Conservation (phyloP, 2,888 invertebrate genomes). For the Scaptomyza flava region DNA sequence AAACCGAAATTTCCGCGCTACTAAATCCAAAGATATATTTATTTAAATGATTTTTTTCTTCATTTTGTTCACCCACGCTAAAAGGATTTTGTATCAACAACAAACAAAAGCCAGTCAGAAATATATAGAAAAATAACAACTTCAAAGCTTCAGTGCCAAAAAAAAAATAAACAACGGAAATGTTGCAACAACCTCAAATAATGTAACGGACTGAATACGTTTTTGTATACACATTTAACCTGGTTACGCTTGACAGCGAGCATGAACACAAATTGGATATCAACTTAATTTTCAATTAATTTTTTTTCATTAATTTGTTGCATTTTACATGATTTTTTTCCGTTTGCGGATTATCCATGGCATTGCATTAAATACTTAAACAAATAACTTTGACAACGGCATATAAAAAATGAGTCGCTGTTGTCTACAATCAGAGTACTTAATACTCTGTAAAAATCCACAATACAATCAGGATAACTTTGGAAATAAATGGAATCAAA, state of each 20-base stretch:
- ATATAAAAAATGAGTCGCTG: background rate
- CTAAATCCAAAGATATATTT: background rate
- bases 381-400: slow-evolving; percentile 30
- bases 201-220: background rate
- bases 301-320: slow-evolving; percentile 15
- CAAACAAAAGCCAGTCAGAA: background rate
- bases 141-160: background rate
- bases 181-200: slow-evolving; percentile 4
- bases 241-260: background rate
- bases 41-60: background rate
- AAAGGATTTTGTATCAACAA: too few relatives aligned
- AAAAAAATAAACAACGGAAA: background rate
- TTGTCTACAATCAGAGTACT: background rate
- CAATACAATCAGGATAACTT: background rate
- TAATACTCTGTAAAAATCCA: background rate
- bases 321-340: slow-evolving; percentile 14
- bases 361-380: slow-evolving; percentile 36
- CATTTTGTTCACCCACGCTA: too few relatives aligned
- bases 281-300: slow-evolving; percentile 1
- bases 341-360: slow-evolving; percentile 22
- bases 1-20: background rate
- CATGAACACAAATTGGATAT: slow-evolving; percentile 20
- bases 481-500: background rate
- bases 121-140: background rate
- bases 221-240: background rate